Base-by-base conservation (phyloP, 1,140 invertebrate genomes). In the Solenopsis invicta region DNA sequence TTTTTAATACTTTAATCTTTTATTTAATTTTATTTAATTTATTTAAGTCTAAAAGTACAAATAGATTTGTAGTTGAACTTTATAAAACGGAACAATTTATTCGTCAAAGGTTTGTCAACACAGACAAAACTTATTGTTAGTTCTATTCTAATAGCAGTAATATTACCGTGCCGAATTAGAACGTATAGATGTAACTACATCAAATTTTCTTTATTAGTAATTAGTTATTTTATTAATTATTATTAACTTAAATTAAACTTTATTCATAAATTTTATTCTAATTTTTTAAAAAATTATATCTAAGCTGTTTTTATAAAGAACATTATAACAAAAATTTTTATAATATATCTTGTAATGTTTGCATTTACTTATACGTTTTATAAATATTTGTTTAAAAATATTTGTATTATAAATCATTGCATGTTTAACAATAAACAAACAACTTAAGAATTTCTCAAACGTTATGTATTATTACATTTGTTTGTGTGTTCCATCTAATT, bases 21-120 rank as follows among this genome's bases (percentile, higher is more conserved):
- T 10, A 18, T 78, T 78, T 50, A 64, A 50, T 24, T 66, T 24
- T 48, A 62, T 62, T 29, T 77, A 8, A 62, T 62, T 24, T 48
- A 62, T 62, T 29, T 77, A 8, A 62, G 48, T 4, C 21, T 48
- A 29, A 50, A 62, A 56, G 2, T 41, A 56, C 9, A 2, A 52
- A 34, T 2, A 59, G 2, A 45, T 29, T 56, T n/a, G 13, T 66
- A 0, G 29, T 2, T 41, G 1, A n/a, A 24, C 48, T 61, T 61
- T 45, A 18, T 61, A 24, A 61, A 8, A 61, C 10, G 10, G 2
- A 76, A 59, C 0, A 62, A 24, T 61, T 77, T 45, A 59, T 61
- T 21, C 4, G 4, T 29, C 16, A 76, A 16, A 45, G n/a, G n/a
- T 72, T 10, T 18, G 18, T 54, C n/a, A 37, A 34, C 6, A 34